Evolutionary conservation across 2,797 vertebrate genomes (phyloP), one percentile per base, ranked within the genome.

Genomic region (Spinibarbus caldwelli): DNA sequence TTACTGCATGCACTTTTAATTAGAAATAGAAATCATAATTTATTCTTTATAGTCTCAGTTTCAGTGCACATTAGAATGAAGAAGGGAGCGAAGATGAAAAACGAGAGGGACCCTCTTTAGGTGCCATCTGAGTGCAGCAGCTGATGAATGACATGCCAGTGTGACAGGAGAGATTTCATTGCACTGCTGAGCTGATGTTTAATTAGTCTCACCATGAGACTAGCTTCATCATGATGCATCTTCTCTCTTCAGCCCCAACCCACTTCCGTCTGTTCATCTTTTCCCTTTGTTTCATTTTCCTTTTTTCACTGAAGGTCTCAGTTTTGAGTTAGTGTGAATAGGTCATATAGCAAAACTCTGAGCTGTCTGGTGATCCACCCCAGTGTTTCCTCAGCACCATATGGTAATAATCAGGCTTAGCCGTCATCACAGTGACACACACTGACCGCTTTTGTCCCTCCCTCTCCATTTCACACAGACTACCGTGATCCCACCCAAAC

Each of bases 401-500:
- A 77, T 84, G 82, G 73, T 70, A 78, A 70, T 70, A 84, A 84
- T 84, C 47, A 70, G 36, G 49, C 47, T 78, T 59, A 2, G 47
- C 36, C n/a, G 15, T 68, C 82, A 75, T 80, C 75, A 59, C 47
- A 59, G 15, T 78, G 52, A 88, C 70, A 85, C 85, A 83, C 11
- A 83, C 75, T 80, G 47, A 78, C 15, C n/a, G 26, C 41, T 29
- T 52, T 19, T 85, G 52, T 77, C 26, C 38, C 19, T 36, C 26
- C 36, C 83, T 36, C 49, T 66, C 68, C 19, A 26, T 29, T 43
- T 66, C 36, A 68, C 41, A 75, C 29, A 54, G 45, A 76, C 36
- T 43, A n/a, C 14, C 19, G 31, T 41, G 71, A 59, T 68, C 38
- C 80, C 57, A 76, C 66, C 17, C 57, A 45, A 68, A 68, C 85